phyloP scores from a whole-genome alignment of 2,113 vertebrate species.

The Silurus meridionalis region DNA sequence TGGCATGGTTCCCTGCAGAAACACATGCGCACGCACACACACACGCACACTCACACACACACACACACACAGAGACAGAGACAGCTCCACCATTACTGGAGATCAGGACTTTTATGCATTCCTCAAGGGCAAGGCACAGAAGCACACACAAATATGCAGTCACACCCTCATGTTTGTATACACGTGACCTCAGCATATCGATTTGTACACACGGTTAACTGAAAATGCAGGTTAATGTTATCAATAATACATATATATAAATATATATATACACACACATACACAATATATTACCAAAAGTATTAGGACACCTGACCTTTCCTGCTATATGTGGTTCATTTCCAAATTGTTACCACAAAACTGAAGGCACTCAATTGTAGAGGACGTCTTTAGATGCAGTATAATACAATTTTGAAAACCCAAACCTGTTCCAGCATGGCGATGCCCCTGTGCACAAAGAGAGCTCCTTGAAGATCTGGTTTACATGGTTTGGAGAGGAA shows the following conservation, averaged over 20 bases:
- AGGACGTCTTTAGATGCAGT: no score
- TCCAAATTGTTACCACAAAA: no score
- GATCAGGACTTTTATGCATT: constrained; percentile 46
- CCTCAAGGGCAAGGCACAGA: constrained; percentile 45
- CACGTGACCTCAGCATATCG: constrained; percentile 21
- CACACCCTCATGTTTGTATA: constrained; percentile 30
- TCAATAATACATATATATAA: background rate
- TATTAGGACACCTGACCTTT: no score
- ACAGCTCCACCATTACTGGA: constrained; percentile 46
- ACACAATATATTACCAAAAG: no score
- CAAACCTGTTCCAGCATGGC: no score
- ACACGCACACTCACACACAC: constrained; percentile 34
- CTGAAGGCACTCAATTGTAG: no score
- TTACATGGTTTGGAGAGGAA: no score
- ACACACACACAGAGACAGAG: constrained; percentile 13
- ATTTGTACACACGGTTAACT: background rate
- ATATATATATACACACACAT: background rate
- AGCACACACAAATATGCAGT: constrained; percentile 33
- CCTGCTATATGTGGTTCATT: no score
- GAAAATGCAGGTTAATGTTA: background rate
- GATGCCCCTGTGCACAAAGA: no score
- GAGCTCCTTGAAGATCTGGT: no score
- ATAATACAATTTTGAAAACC: no score
- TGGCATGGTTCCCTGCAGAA: constrained; percentile 52
- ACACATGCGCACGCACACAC: constrained; percentile 20